phyloP scores from a whole-genome alignment of 2,797 vertebrate species.

The Varecia variegata region DNA sequence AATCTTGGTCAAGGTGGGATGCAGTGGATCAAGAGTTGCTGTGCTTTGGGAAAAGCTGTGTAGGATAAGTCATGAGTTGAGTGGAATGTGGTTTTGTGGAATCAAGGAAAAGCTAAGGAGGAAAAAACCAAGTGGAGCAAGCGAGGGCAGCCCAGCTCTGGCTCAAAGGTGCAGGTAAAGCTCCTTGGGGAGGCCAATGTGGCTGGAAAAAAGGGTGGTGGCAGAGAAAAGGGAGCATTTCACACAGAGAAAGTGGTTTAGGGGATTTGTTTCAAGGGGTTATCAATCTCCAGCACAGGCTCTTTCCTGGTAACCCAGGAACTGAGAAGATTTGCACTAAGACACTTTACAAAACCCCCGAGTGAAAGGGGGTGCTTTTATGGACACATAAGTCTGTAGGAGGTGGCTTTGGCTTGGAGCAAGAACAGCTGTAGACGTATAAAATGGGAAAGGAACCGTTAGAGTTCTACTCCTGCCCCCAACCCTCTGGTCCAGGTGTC shows the following conservation, averaged over 20 bases:
- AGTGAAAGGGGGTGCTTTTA: neutral
- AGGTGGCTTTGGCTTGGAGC: neutral
- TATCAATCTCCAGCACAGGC: neutral
- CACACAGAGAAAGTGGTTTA: neutral
- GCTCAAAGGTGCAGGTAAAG: neutral
- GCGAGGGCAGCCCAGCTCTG: neutral
- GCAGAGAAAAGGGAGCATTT: neutral
- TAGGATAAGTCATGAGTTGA: neutral
- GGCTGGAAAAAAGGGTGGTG: neutral
- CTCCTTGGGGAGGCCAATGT: neutral
- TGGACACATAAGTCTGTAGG: neutral
- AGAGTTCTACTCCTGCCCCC: neutral
- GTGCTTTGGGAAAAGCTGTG: neutral
- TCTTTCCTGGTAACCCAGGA: neutral
- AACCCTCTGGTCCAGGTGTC: neutral
- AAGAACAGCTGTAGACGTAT: neutral
- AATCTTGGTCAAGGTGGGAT: neutral
- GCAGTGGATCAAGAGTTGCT: neutral
- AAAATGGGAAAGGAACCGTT: neutral
- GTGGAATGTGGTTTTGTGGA: neutral
- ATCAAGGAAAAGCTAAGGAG: neutral
- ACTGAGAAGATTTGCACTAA: neutral
- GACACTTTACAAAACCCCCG: neutral
- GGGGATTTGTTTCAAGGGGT: neutral
- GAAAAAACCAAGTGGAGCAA: neutral